Evolutionary conservation across 2,797 vertebrate species (phyloP).

Genomic region (Chromobotia macracanthus): DNA sequence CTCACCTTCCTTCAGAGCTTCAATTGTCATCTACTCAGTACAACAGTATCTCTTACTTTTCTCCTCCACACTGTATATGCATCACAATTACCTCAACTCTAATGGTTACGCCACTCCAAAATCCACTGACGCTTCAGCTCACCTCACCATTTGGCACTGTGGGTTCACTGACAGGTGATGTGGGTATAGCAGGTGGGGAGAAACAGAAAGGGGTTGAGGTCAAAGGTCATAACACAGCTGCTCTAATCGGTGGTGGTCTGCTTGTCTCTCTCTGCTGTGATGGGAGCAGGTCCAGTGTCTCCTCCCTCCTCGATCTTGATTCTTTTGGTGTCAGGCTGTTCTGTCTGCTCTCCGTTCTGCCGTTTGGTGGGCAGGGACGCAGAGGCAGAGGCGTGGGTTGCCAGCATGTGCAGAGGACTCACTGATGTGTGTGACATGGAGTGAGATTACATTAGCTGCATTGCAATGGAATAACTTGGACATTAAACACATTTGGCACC

Average conservation of each 20-base stretch:
- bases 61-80: conserved; percentile 58
- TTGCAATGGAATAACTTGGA: not conserved
- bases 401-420: conserved; percentile 92
- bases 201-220: conserved; percentile 57
- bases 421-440: conserved; percentile 76
- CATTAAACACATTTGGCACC: not conserved
- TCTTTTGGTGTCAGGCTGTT: conserved; percentile 88
- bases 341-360: conserved; percentile 84
- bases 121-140: conserved; percentile 73
- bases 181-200: conserved; percentile 41
- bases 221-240: conserved; percentile 59
- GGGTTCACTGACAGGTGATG: conserved; percentile 71
- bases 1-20: conserved; percentile 70
- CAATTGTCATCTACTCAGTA: conserved; percentile 60
- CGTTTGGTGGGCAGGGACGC: conserved; percentile 94
- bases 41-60: conserved; percentile 65
- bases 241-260: conserved; percentile 78
- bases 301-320: conserved; percentile 80
- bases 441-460: conserved; percentile 1
- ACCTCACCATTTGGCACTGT: conserved; percentile 90
- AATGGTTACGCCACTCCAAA: conserved; percentile 67
- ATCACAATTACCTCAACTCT: conserved; percentile 4
- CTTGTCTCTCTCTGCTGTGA: conserved; percentile 70
- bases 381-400: conserved; percentile 92
- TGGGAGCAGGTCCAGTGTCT: conserved; percentile 2